Evolutionary conservation across 2,113 vertebrate genomes (phyloP).

Genomic region (Sturnira hondurensis): DNA sequence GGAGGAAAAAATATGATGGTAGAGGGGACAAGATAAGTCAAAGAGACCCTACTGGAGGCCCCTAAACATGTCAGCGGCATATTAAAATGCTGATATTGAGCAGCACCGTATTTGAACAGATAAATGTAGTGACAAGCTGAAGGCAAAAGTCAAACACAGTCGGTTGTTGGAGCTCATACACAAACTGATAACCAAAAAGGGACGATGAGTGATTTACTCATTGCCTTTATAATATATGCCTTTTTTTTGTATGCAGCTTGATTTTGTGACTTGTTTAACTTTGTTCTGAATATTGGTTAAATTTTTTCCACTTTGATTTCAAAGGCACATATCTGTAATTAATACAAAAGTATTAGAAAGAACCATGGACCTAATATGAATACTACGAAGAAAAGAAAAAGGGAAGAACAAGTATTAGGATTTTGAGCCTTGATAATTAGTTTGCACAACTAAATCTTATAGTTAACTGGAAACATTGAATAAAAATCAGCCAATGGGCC

Average conservation of each 20-base stretch:
- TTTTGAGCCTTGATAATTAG: not conserved
- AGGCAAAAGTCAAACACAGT: not conserved
- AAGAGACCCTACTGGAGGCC: not conserved
- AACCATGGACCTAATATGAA: not conserved
- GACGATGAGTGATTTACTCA: not conserved
- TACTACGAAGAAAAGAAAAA: not conserved
- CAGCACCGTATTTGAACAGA: not conserved
- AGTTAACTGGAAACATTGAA: not conserved
- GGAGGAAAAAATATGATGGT: not conserved
- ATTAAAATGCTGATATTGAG: not conserved
- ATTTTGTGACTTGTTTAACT: not conserved
- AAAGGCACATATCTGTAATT: not conserved
- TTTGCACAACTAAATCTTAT: not conserved
- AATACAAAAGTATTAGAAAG: not conserved
- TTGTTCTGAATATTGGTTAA: not conserved
- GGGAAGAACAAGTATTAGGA: not conserved
- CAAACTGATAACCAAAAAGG: not conserved
- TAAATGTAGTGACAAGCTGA: not conserved
- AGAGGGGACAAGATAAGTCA: not conserved
- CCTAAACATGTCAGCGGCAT: not conserved
- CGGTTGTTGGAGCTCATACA: not conserved
- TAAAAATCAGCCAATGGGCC: not conserved
- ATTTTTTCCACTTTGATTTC: not conserved
- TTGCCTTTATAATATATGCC: not conserved
- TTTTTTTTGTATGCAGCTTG: not conserved